Percentiles rank a stretch among this genome's conserved stretches.
Conservation (phyloP, 2,113 vertebrate genomes). For the Poeciliopsis retropinna region DNA sequence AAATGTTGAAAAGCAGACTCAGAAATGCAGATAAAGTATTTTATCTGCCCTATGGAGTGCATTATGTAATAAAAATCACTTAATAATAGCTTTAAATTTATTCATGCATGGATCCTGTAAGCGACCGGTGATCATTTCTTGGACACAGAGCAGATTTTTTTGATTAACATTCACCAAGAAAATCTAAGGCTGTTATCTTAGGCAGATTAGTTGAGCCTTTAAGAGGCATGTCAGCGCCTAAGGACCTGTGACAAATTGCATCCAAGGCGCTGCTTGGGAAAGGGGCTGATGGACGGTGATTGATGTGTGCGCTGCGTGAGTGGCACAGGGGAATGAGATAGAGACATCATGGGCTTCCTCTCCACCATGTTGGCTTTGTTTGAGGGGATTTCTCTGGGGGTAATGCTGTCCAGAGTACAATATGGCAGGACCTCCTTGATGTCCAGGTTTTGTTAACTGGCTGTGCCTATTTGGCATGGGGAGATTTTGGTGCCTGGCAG, state of each 20-base stretch:
- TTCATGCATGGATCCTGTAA: slow-evolving; percentile 22
- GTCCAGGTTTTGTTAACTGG: slow-evolving; percentile 62
- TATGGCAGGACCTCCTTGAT: slow-evolving; percentile 42
- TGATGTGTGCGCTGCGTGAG: slow-evolving; percentile 71
- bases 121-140: slow-evolving; percentile 47
- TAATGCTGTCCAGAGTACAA: slow-evolving; percentile 55
- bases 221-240: slow-evolving; percentile 66
- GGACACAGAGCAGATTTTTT: slow-evolving; percentile 57
- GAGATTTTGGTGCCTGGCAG: slow-evolving; percentile 33
- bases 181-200: slow-evolving; percentile 46
- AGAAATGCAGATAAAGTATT: slow-evolving; percentile 13
- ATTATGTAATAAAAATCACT: slow-evolving; percentile 1
- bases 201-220: slow-evolving; percentile 68
- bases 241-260: slow-evolving; percentile 70
- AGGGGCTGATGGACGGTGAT: slow-evolving; percentile 61
- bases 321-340: slow-evolving; percentile 74
- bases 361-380: slow-evolving; percentile 61
- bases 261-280: slow-evolving; percentile 59
- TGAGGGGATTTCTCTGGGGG: slow-evolving; percentile 51
- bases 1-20: slow-evolving; percentile 19
- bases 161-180: slow-evolving; percentile 67
- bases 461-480: slow-evolving; percentile 41
- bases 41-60: background rate
- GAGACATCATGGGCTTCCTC: slow-evolving; percentile 65
- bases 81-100: slow-evolving; percentile 41